Evolutionary conservation across 2,113 vertebrate genomes (phyloP).

Genomic region (Halcyon senegalensis): DNA sequence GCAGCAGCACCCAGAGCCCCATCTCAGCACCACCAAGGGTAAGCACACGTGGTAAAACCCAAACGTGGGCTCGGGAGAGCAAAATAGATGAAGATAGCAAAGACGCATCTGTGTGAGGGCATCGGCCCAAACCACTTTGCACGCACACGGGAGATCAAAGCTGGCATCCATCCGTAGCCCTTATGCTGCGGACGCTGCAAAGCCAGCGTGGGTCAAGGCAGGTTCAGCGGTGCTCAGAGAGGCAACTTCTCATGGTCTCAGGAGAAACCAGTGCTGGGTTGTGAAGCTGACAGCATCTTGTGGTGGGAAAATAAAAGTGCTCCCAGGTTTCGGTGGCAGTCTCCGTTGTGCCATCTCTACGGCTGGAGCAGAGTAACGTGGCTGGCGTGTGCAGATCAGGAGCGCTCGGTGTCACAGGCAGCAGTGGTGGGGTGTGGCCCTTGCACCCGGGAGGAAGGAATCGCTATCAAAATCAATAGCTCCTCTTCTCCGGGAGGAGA

Average conservation of each 20-base stretch:
- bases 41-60: background rate
- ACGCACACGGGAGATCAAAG: fast-evolving
- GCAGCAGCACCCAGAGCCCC: background rate
- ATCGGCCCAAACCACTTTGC: background rate
- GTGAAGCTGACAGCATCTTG: background rate
- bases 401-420: background rate
- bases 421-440: background rate
- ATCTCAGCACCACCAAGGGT: background rate
- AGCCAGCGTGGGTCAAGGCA: fast-evolving
- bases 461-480: conserved; percentile 70
- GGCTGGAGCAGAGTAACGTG: background rate
- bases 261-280: fast-evolving
- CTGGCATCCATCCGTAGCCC: background rate
- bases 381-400: background rate
- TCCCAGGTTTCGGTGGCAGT: fast-evolving
- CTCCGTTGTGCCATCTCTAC: background rate
- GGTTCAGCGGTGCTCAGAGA: background rate
- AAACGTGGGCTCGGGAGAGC: background rate
- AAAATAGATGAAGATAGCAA: background rate
- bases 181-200: background rate
- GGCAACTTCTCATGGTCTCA: fast-evolving
- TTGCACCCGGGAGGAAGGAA: background rate
- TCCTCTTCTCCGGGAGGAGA: conserved; percentile 8
- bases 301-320: background rate
- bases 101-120: fast-evolving